Conservation (phyloP, 2,113 vertebrate species). For the Entomyzon cyanotis region DNA sequence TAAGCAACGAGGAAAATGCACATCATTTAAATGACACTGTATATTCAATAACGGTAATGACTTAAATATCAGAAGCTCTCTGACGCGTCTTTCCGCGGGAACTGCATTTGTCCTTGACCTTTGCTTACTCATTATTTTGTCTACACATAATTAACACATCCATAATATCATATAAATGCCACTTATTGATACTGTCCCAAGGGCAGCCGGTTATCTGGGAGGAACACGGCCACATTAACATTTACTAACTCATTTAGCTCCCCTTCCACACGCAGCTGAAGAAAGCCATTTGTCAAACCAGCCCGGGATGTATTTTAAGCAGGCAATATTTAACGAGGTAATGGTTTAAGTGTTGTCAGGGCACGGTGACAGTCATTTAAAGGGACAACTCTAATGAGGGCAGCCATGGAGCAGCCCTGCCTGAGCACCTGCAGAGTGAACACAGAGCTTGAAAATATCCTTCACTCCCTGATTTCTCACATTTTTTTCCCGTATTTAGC, state of each 20-base stretch:
- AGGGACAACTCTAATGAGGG: neutral
- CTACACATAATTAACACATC: conserved; percentile 61
- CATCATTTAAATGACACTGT: conserved; percentile 26
- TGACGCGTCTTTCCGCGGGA: conserved; percentile 24
- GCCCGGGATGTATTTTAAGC: conserved; percentile 8
- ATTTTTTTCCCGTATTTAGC: neutral
- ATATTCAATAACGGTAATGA: conserved; percentile 52
- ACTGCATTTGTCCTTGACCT: conserved; percentile 61
- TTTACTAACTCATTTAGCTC: conserved; percentile 64
- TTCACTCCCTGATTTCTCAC: neutral
- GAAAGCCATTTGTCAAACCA: conserved; percentile 43
- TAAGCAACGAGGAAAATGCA: neutral
- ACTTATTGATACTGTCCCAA: conserved; percentile 58
- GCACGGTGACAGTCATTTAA: neutral
- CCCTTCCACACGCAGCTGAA: neutral
- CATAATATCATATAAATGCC: conserved; percentile 56
- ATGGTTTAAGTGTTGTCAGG: neutral
- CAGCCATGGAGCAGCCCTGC: rapidly evolving
- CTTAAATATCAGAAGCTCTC: conserved; percentile 26
- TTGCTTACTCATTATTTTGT: conserved; percentile 57
- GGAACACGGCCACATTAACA: conserved; percentile 53
- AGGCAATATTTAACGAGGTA: neutral
- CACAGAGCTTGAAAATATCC: rapidly evolving
- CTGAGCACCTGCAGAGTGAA: neutral
- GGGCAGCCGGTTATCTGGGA: conserved; percentile 35